Conservation (phyloP, 2,113 vertebrate species). For the Oreochromis aureus region DNA sequence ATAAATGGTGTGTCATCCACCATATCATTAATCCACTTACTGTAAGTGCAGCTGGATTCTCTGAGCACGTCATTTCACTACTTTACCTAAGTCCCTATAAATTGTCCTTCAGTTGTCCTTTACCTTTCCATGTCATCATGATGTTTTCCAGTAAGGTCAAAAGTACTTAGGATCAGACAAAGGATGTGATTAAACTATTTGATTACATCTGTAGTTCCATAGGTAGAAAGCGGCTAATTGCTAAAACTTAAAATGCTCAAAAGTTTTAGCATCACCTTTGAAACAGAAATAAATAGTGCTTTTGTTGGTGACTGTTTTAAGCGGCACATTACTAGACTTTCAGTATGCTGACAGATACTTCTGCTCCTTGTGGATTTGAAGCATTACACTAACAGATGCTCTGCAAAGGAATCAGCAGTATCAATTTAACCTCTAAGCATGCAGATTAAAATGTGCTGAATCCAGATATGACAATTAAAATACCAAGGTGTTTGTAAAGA, state of each 20-base stretch:
- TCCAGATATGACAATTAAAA: background rate
- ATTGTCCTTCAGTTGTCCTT: background rate
- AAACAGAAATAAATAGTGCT: background rate
- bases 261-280: background rate
- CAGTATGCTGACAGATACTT: rapidly evolving
- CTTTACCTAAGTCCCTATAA: background rate
- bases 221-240: background rate
- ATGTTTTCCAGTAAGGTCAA: background rate
- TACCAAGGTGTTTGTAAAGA: background rate
- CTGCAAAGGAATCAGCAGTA: background rate
- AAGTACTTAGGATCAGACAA: background rate
- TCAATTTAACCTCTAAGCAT: background rate
- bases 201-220: background rate
- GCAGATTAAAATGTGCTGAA: background rate
- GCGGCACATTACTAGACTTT: background rate
- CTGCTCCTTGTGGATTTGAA: background rate
- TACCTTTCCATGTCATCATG: background rate
- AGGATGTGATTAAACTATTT: background rate
- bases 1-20: background rate
- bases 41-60: background rate
- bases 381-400: background rate
- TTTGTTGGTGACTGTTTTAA: background rate
- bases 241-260: background rate
- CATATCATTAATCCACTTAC: background rate
- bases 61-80: background rate